Evolutionary conservation across 1,140 invertebrate genomes (phyloP).

Genomic region (Drosophila ficusphila): DNA sequence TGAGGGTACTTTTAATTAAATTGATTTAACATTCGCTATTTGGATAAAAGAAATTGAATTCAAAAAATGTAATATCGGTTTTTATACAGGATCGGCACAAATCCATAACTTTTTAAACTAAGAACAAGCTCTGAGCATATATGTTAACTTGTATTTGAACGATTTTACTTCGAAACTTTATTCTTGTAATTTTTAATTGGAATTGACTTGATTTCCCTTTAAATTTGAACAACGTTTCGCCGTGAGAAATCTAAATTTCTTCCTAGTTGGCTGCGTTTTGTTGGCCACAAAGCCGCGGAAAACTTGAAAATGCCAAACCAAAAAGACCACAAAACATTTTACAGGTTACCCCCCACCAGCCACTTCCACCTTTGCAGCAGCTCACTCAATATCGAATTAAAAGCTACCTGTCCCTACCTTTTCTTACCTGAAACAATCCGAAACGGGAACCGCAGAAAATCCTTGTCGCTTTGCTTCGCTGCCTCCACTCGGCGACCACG

Average conservation of each 20-base stretch:
- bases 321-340: slow-evolving; percentile 26
- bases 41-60: too few species aligned
- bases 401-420: slow-evolving; percentile 36
- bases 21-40: too few species aligned
- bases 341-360: not conserved
- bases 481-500: not conserved
- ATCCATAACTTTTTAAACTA: too few species aligned
- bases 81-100: too few species aligned
- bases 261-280: slow-evolving; percentile 10
- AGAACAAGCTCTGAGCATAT: too few species aligned
- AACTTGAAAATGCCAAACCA: slow-evolving; percentile 25
- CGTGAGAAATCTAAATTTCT: slow-evolving; percentile 11
- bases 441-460: slow-evolving; percentile 54
- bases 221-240: not conserved
- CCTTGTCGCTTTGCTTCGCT: slow-evolving; percentile 13
- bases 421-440: slow-evolving; percentile 67
- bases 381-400: slow-evolving; percentile 62
- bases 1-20: too few species aligned
- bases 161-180: not conserved
- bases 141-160: too few species aligned
- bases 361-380: not conserved
- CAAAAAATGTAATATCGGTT: too few species aligned
- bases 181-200: not conserved
- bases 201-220: not conserved
- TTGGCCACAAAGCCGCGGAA: slow-evolving; percentile 30